Evolutionary conservation across 2,888 invertebrate genomes (phyloP), one percentile per base, ranked within the genome.

Genomic region (Azorinus chamasolen): DNA sequence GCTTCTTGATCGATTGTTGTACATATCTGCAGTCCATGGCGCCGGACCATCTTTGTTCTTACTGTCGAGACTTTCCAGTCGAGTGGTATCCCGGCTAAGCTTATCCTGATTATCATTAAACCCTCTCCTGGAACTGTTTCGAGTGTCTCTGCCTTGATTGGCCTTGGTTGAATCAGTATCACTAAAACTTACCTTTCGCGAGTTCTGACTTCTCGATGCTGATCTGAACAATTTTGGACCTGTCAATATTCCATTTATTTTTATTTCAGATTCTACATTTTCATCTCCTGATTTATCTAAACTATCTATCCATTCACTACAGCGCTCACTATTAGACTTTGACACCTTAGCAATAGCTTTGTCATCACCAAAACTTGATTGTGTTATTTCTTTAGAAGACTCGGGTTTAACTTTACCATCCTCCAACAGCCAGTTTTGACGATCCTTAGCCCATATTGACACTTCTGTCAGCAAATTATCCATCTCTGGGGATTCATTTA

Each of bases 221-320:
- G 76, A 66, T 50, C 73, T 69, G 45, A 77, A 80, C 20, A 80
- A 58, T 48, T 54, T 80, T 18, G 80, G 76, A 16, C 76, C 76
- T 0, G 73, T 80, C 45, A 80, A 48, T n/a, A 76, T 77, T 16
- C 73, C 80, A 37, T 62, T 72, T 2, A 62, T 18, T 55, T 64
- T 69, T 55, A 12, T 45, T 16, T 65, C 59, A 24, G 41, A 24
- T 43, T 66, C 46, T 25, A 43, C 50, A 4, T 22, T 39, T 16
- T 43, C 25, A 16, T 54, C 53, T 16, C 46, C 43, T 27, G 16
- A 46, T 25, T 71, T 51, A 45, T 39, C 39, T 51, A 64, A 45
- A 55, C 27, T 54, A n/a, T 73, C 55, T 6, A 77, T 59, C 80
- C 80, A 80, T 37, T 73, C 62, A 46, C 64, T 69, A 32, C 73